A percentile compares a stretch with the other conserved stretches of the same genome.
These are phyloP conservation scores for Brassicogethes aeneus DNA, from an alignment of 2,888 invertebrate species.

Conservation along the genomic window DNA sequence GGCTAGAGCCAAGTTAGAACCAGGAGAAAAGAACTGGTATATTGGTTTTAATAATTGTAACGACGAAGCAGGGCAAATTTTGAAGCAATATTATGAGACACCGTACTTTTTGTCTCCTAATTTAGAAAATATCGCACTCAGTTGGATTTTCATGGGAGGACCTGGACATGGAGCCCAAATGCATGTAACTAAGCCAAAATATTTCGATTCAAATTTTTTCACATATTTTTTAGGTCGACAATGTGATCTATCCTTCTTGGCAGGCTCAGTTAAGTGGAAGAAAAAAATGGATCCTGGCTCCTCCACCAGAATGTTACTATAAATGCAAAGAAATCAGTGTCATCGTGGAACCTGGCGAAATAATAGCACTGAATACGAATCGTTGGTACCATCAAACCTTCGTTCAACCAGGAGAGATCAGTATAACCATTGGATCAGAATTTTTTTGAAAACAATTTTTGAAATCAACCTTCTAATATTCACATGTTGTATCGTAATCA, in stretches of 20 bases:
- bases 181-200: constrained; percentile 60
- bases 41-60: constrained; percentile 92
- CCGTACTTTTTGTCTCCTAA: constrained; percentile 85
- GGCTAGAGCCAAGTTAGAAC: constrained; percentile 52
- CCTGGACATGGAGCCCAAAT: constrained; percentile 91
- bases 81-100: constrained; percentile 68
- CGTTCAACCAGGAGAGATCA: constrained; percentile 79
- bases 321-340: constrained; percentile 60
- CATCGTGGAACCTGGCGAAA: constrained; percentile 77
- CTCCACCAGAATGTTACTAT: constrained; percentile 88
- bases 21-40: constrained; percentile 47
- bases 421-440: constrained; percentile 94
- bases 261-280: constrained; percentile 88
- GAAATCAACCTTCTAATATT: no score
- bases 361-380: constrained; percentile 89
- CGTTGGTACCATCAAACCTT: constrained; percentile 92
- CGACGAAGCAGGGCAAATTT: constrained; percentile 63
- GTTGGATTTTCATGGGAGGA: constrained; percentile 97
- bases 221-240: constrained; percentile 65
- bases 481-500: no score
- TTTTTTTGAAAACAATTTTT: no score
- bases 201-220: constrained; percentile 3
- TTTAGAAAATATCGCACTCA: constrained; percentile 82
- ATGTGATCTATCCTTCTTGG: constrained; percentile 91
- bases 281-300: constrained; percentile 84